Base-by-base conservation (phyloP, 2,888 invertebrate species). In the Philereme vetulata region DNA sequence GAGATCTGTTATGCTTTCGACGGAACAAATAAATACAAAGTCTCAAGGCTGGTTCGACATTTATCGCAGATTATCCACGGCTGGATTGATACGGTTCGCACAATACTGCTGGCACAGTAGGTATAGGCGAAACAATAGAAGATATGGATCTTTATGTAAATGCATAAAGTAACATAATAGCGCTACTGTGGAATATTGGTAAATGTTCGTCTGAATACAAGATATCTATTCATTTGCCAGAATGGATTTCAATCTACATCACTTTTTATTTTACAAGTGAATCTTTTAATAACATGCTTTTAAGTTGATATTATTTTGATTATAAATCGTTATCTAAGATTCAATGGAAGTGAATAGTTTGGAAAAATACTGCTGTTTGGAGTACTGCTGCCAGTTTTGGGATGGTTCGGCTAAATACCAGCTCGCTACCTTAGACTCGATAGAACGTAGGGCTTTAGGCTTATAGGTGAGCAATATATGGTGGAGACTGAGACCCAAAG, bases 1-100 rank as follows among this genome's bases (percentile, higher is more conserved):
- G 66, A 65, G 67, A 70, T 60, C 34, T 66, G 62, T 69, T 56
- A 60, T 50, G 55, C 60, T 40, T 68, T 71, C 66, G 62, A 66
- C 69, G 64, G 64, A 70, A 70, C 67, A 68, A 70, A 74, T 72
- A 72, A 71, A 67, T 75, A 75, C 72, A 70, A 69, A 62, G 66
- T 75, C 75, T 77, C 79, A 84, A 83, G 84, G 81, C 69, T 67
- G 67, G 62, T 61, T 62, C 68, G 78, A 80, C 81, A 82, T 84
- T 84, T 83, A 87, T 83, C 77, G 72, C 74, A 69, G 80, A 88
- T 89, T 88, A 85, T 84, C 72, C 71, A 83, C 76, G 84, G 76
- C 66, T 71, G 68, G 71, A 61, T 78, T 76, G 80, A 76, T 78
- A 79, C 74, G 74, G 70, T 64, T 71, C 65, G 67, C 68, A 77